phyloP scores from a whole-genome alignment of 2,113 vertebrate genomes.

The Glaucidium brasilianum region DNA sequence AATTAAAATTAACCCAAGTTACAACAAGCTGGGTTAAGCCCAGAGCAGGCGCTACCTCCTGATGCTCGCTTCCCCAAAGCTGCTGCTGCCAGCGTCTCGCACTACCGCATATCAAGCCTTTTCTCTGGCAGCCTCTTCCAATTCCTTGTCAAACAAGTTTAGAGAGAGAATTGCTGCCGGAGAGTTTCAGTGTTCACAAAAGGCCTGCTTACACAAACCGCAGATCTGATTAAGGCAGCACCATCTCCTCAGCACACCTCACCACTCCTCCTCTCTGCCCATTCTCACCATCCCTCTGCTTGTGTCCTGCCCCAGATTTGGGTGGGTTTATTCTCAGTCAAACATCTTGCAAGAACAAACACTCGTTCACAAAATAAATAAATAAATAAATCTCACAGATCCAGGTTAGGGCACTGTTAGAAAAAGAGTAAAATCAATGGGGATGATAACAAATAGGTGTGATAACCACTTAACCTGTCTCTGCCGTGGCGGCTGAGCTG shows the following conservation, averaged over 20 bases:
- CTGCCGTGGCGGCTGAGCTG: neutral
- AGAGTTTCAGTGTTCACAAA: neutral
- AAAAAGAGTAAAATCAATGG: neutral
- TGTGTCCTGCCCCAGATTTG: neutral
- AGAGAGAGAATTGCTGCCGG: neutral
- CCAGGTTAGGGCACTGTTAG: neutral
- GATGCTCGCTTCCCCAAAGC: neutral
- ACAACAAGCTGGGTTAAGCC: neutral
- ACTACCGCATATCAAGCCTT: accelerated
- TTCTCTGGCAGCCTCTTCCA: neutral
- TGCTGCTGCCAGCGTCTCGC: accelerated
- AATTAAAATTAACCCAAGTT: neutral
- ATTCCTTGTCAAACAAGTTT: conserved; percentile 16
- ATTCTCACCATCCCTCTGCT: accelerated
- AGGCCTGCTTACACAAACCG: neutral
- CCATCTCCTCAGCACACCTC: neutral
- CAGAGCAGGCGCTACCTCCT: neutral
- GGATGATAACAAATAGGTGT: neutral
- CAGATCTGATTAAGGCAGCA: neutral
- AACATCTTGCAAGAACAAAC: neutral
- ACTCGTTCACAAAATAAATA: neutral
- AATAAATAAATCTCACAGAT: neutral
- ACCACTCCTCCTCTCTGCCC: neutral
- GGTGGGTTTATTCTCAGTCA: neutral
- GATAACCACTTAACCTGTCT: neutral